Base-by-base conservation (phyloP, 1,140 invertebrate species). In the Zaprionus capensis region DNA sequence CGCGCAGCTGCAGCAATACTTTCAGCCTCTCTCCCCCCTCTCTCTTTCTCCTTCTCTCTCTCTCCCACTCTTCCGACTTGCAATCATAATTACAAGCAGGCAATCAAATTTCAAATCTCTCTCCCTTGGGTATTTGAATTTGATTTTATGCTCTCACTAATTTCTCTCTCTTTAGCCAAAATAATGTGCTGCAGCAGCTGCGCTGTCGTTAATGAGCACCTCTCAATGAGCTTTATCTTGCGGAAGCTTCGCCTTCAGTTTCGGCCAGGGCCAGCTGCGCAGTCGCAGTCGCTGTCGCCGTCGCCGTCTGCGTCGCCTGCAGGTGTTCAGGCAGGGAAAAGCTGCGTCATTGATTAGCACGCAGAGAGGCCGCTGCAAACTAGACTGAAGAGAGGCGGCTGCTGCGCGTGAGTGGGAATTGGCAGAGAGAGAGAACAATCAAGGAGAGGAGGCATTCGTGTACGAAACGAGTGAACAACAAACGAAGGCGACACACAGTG, bases 311-410 rank as follows among this genome's bases (percentile, higher is more conserved):
- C 53, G 56, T 76, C 41, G 65, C 66, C 79, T 72, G 85, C 85
- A 90, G 85, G 85, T 90, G 85, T 88, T 90, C 83, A 71, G 31
- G 5, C 44, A 51, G 17, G 69, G 59, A 81, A 84, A 71, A 76
- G 84, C 85, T 77, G 85, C 84, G 84, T 87, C 84, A 88, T 87
- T 87, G 80, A 87, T 87, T 87, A 88, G 80, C 70, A 72, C 62
- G 69, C 69, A 77, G 46, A 49, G 15, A 63, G 53, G 44, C 57
- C 58, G 61, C 56, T 71, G 83, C 78, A 76, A 87, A 80, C 85
- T 88, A 90, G 81, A 84, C 72, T 67, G 65, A 67, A 72, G 66
- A 67, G 44, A n/a, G 57, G 24, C n/a, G 41, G 41, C n/a, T n/a
- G 41, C n/a, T 28, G 24, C 17, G 26, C 17, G 22, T 51, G 53